Base-by-base conservation (phyloP, 2,113 vertebrate genomes). In the Pholis gunnellus region DNA sequence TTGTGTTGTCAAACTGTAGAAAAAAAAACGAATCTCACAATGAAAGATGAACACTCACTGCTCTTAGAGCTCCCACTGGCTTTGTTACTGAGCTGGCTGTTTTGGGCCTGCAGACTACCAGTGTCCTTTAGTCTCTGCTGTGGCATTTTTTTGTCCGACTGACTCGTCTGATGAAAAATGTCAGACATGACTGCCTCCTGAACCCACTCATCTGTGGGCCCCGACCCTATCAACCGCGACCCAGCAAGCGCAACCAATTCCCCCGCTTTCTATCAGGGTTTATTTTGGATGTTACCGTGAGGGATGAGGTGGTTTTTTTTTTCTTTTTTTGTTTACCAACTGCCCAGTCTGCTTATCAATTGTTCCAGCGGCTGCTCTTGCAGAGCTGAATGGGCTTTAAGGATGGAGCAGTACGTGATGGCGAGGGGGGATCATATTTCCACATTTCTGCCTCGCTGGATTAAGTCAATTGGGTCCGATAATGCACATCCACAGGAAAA, bases 391-490 rank as follows among this genome's bases (percentile, higher is more conserved):
- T 77, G 64, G 57, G 64, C 61, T 90, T 89, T 74, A 74, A 65
- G 31, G 65, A 67, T 72, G 42, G 59, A 67, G 78, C 76, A 59
- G 50, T 64, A 27, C 8, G 65, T 22, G 61, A 65, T 75, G 46
- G 66, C 77, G 25, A 64, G 57, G 29, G 60, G 57, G 84, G 69
- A 72, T 88, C 76, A 87, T 69, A 84, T 90, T 87, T 93, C 79
- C 76, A 85, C 81, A 80, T 92, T 90, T 92, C 78, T 31, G 57
- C 89, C 31, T 90, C 83, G 72, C 66, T 88, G 88, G 86, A 89
- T 94, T 89, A 87, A 91, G 81, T 91, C 81, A 91, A 85, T 88
- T 91, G 85, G 79, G 68, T 89, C 78, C 7, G 78, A 86, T 87
- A 86, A 82, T 86, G 66, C 76, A 87, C 77, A 86, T 87, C 79